Conservation (phyloP, 2,797 vertebrate species). For the Hypotaenidia philippensis region DNA sequence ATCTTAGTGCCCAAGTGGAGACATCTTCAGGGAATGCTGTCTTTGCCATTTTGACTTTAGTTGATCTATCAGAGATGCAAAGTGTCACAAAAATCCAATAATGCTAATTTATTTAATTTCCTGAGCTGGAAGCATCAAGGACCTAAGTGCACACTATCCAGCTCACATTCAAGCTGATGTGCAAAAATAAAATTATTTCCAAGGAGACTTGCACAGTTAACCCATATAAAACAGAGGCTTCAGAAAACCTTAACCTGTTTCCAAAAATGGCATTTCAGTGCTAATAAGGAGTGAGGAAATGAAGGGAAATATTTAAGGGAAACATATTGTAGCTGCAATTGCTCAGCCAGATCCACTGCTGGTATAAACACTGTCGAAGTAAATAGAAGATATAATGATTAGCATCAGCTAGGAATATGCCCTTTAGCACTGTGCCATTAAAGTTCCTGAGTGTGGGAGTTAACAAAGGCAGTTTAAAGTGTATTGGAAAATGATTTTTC, state of each 20-base stretch:
- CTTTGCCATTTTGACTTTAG: conserved; percentile 12
- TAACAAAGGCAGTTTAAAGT: conserved; percentile 62
- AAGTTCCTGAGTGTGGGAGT: conserved; percentile 37
- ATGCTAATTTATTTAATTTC: conserved; percentile 69
- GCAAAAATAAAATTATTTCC: conserved; percentile 49
- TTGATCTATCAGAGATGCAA: conserved; percentile 13
- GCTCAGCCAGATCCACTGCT: background rate
- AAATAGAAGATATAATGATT: conserved; percentile 19
- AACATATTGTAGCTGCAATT: background rate
- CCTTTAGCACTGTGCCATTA: conserved; percentile 29
- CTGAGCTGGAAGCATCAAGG: conserved; percentile 42
- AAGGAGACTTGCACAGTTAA: background rate
- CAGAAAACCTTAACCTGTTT: conserved; percentile 22
- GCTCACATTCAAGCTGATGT: conserved; percentile 39
- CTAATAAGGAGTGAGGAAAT: conserved; percentile 15
- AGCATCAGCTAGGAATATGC: conserved; percentile 13
- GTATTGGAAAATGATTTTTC: conserved; percentile 71
- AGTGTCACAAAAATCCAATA: conserved; percentile 45
- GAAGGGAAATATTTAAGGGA: conserved; percentile 7
- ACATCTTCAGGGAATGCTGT: background rate
- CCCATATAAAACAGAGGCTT: background rate
- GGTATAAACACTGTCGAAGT: background rate
- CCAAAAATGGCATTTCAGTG: conserved; percentile 9
- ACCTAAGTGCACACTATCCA: background rate
- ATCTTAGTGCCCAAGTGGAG: background rate